Conservation (phyloP, 2,888 invertebrate genomes). For the Microplitis deprimator region DNA sequence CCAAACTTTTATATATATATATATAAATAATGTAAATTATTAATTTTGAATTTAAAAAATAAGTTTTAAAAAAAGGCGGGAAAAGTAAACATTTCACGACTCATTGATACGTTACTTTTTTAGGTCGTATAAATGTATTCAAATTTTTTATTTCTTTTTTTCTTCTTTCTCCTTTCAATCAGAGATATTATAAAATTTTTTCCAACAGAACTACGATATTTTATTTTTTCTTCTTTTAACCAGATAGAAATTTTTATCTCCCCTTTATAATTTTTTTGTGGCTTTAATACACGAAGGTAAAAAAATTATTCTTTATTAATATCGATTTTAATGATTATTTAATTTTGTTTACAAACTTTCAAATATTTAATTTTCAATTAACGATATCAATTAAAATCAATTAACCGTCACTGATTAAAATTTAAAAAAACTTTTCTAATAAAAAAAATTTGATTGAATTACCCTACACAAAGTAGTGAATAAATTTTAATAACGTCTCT, state of each 20-base stretch:
- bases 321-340: not conserved
- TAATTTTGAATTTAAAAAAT: too few relatives aligned
- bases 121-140: not conserved
- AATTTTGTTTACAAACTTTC: not conserved
- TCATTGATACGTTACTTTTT: too few relatives aligned
- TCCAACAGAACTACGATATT: not conserved
- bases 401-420: not conserved
- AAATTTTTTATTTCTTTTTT: not conserved
- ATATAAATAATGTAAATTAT: too few relatives aligned
- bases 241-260: not conserved
- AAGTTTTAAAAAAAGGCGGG: too few relatives aligned
- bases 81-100: too few relatives aligned
- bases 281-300: not conserved
- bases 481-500: not conserved
- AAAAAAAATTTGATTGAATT: not conserved
- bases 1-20: too few relatives aligned
- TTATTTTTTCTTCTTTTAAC: not conserved
- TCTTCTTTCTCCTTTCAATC: not conserved
- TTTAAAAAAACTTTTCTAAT: not conserved
- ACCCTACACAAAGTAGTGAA: not conserved
- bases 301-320: not conserved
- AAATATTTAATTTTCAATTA: not conserved
- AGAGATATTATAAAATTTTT: not conserved
- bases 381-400: not conserved
- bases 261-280: not conserved